Base-by-base conservation (phyloP, 37 sponge, comb jelly and placozoan species). In the Axinella damicornis region DNA sequence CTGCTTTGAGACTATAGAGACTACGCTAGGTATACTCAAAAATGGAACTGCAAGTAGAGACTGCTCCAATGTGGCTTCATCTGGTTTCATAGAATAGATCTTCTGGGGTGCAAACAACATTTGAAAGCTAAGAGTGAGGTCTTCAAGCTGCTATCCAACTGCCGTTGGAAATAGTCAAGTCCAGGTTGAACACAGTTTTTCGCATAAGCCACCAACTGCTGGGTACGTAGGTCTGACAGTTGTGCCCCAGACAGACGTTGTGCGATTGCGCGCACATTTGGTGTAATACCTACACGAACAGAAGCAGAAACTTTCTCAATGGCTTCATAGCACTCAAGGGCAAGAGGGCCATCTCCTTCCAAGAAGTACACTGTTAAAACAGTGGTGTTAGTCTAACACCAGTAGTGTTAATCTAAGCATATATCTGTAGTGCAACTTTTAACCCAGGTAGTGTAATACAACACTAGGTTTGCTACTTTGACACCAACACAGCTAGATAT, bases 341-440 rank as follows among this genome's bases (percentile, higher is more conserved):
- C 77, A 58, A 69, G n/a, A 69, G 69, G 56, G 11, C 85, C 57
- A 66, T 85, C 77, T 17, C 77, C 77, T 38, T 77, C 85, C 0
- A 85, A 59, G 54, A 46, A 46, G 69, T 85, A 85, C n/a, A n/a
- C n/a, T n/a, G n/a, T n/a, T n/a, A n/a, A n/a, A n/a, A n/a, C n/a
- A n/a, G n/a, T n/a, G n/a, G n/a, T n/a, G n/a, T n/a, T n/a, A n/a
- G n/a, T n/a, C n/a, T n/a, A n/a, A n/a, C n/a, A n/a, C n/a, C n/a
- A n/a, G n/a, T n/a, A n/a, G n/a, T n/a, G n/a, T n/a, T n/a, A n/a
- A n/a, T n/a, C n/a, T n/a, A n/a, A n/a, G n/a, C n/a, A n/a, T n/a
- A n/a, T n/a, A n/a, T n/a, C n/a, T n/a, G n/a, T n/a, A n/a, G n/a
- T n/a, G n/a, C n/a, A n/a, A n/a, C n/a, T n/a, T n/a, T n/a, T n/a